Evolutionary conservation across 2,113 vertebrate species (phyloP).

Genomic region (Spea multiplicata): DNA sequence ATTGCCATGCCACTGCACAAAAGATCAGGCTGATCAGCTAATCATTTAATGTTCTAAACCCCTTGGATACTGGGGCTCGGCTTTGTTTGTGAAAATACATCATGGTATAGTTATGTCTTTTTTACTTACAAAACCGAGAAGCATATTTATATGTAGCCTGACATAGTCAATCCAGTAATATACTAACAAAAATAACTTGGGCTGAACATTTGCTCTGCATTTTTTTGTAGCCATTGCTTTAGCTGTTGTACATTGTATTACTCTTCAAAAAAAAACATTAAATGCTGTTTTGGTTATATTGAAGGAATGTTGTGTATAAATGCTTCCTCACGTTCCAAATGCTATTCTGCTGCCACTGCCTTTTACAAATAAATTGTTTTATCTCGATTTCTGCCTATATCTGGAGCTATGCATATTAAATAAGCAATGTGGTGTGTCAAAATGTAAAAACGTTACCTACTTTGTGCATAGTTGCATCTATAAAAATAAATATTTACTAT

Average conservation of each 20-base stretch:
- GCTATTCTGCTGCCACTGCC: not conserved
- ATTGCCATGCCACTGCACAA: no score
- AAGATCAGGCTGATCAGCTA: no score
- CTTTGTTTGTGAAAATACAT: no score
- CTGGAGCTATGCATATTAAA: constrained; percentile 4
- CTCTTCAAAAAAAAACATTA: constrained; percentile 8
- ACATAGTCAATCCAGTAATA: no score
- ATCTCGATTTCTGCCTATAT: not conserved
- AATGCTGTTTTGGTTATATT: not conserved
- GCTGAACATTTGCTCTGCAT: not conserved
- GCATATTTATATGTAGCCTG: no score
- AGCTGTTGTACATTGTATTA: not conserved
- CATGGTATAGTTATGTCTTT: no score
- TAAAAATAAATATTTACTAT: no score
- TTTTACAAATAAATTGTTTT: constrained; percentile 18
- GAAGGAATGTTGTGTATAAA: constrained; percentile 14
- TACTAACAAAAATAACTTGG: not conserved
- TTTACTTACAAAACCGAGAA: no score
- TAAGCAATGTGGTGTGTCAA: not conserved
- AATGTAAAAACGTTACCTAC: constrained; percentile 1
- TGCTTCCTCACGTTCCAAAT: not conserved
- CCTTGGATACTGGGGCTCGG: no score
- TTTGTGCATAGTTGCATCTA: not conserved
- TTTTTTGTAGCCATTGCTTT: not conserved
- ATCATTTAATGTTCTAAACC: no score